phyloP scores from a whole-genome alignment of 2,797 vertebrate genomes.

The Peromyscus attwateri region DNA sequence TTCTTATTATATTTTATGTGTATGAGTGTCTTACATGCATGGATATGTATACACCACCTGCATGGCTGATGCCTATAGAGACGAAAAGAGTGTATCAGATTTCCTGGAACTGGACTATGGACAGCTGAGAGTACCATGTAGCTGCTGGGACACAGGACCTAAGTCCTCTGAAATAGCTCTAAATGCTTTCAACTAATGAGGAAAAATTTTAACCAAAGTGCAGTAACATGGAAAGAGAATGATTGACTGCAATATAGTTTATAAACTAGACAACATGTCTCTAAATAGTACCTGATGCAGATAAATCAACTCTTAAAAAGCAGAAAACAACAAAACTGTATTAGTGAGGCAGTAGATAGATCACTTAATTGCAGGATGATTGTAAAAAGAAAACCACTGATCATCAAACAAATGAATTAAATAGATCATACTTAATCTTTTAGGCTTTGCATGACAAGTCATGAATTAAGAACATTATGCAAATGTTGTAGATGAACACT shows the following conservation, averaged over 20 bases:
- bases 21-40: not conserved
- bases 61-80: not conserved
- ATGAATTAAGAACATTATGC: not conserved
- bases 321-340: not conserved
- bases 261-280: not conserved
- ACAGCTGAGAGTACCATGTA: not conserved
- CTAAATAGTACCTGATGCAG: not conserved
- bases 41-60: not conserved
- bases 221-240: not conserved
- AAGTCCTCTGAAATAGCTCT: not conserved
- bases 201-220: not conserved
- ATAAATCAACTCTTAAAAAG: not conserved
- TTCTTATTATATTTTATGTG: not conserved
- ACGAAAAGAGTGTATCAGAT: not conserved
- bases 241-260: not conserved
- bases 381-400: not conserved
- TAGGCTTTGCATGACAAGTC: not conserved
- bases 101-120: not conserved
- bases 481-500: not conserved
- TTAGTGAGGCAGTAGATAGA: not conserved
- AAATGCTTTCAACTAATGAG: not conserved
- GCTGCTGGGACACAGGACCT: not conserved
- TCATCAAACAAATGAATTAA: not conserved
- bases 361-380: not conserved
- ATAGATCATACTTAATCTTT: not conserved